A percentile compares a stretch with the other conserved stretches of the same genome.
phyloP scores from a whole-genome alignment of 1,140 invertebrate species.

The Lucilia sericata region DNA sequence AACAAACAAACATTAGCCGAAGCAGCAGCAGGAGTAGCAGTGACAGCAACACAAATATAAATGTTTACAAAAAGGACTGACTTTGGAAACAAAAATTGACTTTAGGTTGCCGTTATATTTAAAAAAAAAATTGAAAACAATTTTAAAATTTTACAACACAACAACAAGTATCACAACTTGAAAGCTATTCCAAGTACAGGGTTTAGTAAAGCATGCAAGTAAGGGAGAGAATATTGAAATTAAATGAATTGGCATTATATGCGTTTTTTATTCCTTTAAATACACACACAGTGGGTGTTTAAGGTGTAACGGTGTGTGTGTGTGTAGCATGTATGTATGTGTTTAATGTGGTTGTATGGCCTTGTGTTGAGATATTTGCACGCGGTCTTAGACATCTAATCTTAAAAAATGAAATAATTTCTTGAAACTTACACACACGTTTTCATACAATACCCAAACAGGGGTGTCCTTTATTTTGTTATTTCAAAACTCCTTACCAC shows the following conservation, averaged over 20 bases:
- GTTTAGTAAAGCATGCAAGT: neutral
- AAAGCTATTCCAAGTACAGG: neutral
- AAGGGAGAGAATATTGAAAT: conserved; percentile 9
- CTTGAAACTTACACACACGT: conserved; percentile 12
- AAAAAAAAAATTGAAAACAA: conserved; percentile 40
- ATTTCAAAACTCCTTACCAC: neutral
- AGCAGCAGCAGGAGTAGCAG: neutral
- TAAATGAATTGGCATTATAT: conserved; percentile 40
- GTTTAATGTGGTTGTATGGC: neutral
- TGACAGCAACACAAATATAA: neutral
- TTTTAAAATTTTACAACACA: conserved; percentile 29
- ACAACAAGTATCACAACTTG: neutral
- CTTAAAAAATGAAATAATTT: conserved; percentile 43
- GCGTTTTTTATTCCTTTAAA: neutral
- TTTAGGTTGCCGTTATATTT: conserved; percentile 10
- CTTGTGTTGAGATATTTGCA: conserved; percentile 35
- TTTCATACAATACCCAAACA: neutral
- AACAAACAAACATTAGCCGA: neutral
- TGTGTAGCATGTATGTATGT: neutral
- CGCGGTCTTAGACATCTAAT: conserved; percentile 29
- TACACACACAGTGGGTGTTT: conserved; percentile 19
- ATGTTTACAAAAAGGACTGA: conserved; percentile 36
- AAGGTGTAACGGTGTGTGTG: neutral
- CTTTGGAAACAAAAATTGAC: conserved; percentile 17
- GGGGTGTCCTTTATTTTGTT: conserved; percentile 8